Evolutionary conservation across 2,888 invertebrate genomes (phyloP).

Genomic region (Cephus rjabovi): DNA sequence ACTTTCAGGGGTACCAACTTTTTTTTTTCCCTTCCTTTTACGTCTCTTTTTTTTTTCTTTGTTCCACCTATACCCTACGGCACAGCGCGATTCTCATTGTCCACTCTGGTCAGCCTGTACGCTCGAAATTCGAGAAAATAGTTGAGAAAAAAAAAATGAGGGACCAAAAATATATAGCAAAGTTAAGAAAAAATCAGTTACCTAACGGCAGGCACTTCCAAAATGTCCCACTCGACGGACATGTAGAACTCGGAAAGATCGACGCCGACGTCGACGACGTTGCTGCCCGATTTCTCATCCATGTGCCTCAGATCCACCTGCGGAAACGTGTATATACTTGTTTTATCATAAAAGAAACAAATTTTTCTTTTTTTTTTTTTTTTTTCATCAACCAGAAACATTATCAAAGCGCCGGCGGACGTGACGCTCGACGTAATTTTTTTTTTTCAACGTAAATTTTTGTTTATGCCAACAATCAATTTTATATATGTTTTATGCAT

Average conservation of each 20-base stretch:
- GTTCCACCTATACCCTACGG: not conserved
- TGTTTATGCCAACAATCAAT: not conserved
- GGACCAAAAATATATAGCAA: not conserved
- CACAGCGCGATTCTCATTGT: not conserved
- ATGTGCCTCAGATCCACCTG: conserved; percentile 94
- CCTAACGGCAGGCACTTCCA: conserved; percentile 95
- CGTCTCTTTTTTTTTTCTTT: not conserved
- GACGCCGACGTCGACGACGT: conserved; percentile 92
- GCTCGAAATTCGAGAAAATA: not conserved
- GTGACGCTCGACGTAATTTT: not conserved
- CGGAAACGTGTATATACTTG: conserved; percentile 18
- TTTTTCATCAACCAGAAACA: not conserved
- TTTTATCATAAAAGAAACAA: not conserved
- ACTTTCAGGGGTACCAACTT: not conserved
- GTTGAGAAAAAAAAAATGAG: not conserved
- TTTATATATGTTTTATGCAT: not conserved
- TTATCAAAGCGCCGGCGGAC: not conserved
- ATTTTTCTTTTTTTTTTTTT: not conserved
- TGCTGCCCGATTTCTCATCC: conserved; percentile 91
- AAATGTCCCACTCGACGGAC: conserved; percentile 99
- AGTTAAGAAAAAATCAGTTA: conserved; percentile 62
- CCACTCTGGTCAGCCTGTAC: not conserved
- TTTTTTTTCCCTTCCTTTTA: not conserved
- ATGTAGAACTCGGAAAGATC: conserved; percentile 98
- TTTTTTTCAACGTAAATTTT: not conserved